A percentile compares a stretch with the other conserved stretches of the same genome.
These are phyloP conservation scores for Polypterus bichir DNA, from an alignment of 2,113 vertebrate genomes.

Conservation along the genomic window DNA sequence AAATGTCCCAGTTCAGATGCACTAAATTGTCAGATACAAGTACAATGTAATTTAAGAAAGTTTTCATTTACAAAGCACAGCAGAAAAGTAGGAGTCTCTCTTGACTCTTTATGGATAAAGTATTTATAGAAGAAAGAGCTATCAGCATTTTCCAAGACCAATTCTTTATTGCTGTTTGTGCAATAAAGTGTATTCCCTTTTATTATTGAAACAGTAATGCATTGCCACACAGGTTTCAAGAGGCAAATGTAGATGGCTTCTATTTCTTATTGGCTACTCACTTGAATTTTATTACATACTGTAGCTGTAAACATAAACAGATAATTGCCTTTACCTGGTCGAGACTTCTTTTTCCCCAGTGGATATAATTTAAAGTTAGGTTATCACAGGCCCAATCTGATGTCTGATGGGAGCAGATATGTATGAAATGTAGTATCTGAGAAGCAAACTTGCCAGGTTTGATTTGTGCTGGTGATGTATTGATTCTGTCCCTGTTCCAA, in stretches of 20 bases:
- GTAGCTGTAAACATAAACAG: background rate
- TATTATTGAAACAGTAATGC: too few relatives aligned
- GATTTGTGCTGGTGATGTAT: background rate
- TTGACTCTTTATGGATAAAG: background rate
- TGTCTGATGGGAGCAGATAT: background rate
- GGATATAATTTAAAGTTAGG: background rate
- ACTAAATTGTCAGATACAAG: too few relatives aligned
- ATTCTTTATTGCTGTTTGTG: background rate
- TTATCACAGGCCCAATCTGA: background rate
- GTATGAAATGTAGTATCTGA: background rate
- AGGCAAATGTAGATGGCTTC: too few relatives aligned
- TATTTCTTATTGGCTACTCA: too few relatives aligned
- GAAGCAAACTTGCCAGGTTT: background rate
- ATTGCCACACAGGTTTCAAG: too few relatives aligned
- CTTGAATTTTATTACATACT: background rate
- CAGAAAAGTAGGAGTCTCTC: background rate
- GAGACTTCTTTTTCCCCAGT: background rate
- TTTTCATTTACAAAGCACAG: background rate
- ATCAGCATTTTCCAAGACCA: background rate
- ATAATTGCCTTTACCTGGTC: background rate
- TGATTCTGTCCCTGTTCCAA: background rate
- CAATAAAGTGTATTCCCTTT: too few relatives aligned
- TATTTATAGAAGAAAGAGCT: background rate
- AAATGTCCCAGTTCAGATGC: too few relatives aligned
- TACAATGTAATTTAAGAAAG: background rate